Evolutionary conservation across 2,888 invertebrate species (phyloP), one percentile per base, ranked within the genome.

Genomic region (Oxyscelio sp.): DNA sequence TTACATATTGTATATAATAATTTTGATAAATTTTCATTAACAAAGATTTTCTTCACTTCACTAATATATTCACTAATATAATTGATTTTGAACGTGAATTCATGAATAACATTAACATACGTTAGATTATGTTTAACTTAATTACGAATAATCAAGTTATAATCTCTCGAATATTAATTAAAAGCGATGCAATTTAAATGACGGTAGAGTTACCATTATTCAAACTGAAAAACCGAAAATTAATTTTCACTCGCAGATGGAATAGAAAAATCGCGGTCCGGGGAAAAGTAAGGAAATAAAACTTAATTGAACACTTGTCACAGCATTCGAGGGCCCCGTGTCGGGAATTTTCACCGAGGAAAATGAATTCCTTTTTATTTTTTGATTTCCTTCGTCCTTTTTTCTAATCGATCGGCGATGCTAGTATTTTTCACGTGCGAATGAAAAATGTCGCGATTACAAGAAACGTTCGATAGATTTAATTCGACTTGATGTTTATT

Each of bases 241-340:
- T 59, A 59, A 59, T 59, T 40, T 59, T 43, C 22, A 9, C 9
- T 9, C n/a, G 22, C 15, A 9, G 22, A 0, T n/a, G 43, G 24
- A 2, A 15, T 31, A 31, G 43, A 21, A 40, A 59, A 61, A 40
- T 45, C 27, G 61, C 19, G n/a, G 11, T 9, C 45, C 27, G 43
- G 17, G 17, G 13, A 19, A 27, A 61, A 43, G 40, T 43, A 40
- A 45, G 61, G 27, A 61, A 45, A 43, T 61, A 61, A 61, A 61
- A 61, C 61, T 61, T 61, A 61, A 61, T 61, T 45, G 61, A 61
- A 27, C 61, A 45, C 45, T 45, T 61, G 61, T 61, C 61, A 61
- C 61, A 24, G 50, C 1, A 27, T 45, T 2, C 27, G 38, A 45
- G 40, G 59, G 17, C 40, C 24, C 40, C 22, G 15, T 45, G 27